A percentile compares a stretch with the other conserved stretches of the same genome.
phyloP scores from a whole-genome alignment of 2,888 invertebrate species.

The Muschampia plurimacula region DNA sequence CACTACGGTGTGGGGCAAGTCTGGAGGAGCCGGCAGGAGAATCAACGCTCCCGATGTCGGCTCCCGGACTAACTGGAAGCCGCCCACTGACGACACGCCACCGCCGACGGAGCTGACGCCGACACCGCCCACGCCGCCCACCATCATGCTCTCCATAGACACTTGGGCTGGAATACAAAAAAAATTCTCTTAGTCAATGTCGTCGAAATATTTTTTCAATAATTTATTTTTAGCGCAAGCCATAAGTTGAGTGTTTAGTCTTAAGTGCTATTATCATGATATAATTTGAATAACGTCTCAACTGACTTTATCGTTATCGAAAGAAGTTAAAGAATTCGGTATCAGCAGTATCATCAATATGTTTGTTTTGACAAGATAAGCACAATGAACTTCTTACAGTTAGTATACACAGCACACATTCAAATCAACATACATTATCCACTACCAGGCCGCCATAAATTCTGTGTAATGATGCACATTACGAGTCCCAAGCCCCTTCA shows the following conservation, averaged over 20 bases:
- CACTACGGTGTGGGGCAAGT: slow-evolving; percentile 90
- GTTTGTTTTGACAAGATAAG: no score
- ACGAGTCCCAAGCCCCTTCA: slow-evolving; percentile 32
- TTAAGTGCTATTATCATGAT: no score
- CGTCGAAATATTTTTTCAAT: background rate
- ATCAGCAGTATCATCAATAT: no score
- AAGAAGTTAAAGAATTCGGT: no score
- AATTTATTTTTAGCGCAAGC: background rate
- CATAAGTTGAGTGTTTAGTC: background rate
- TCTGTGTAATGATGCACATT: slow-evolving; percentile 33
- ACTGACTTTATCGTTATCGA: no score
- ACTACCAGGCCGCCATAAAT: slow-evolving; percentile 30
- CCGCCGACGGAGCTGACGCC: slow-evolving; percentile 88
- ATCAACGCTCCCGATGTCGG: slow-evolving; percentile 93
- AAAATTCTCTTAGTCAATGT: background rate
- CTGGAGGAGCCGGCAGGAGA: slow-evolving; percentile 90
- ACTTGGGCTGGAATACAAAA: slow-evolving; percentile 86
- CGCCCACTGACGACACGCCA: slow-evolving; percentile 88
- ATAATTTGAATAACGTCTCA: no score
- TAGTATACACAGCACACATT: no score
- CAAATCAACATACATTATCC: slow-evolving; percentile 9
- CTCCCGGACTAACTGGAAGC: slow-evolving; percentile 94
- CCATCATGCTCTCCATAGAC: slow-evolving; percentile 90
- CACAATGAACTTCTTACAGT: no score
- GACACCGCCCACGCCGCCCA: slow-evolving; percentile 77